Base-by-base conservation (phyloP, 2,888 invertebrate species). In the Marasmarcha lunaedactyla region DNA sequence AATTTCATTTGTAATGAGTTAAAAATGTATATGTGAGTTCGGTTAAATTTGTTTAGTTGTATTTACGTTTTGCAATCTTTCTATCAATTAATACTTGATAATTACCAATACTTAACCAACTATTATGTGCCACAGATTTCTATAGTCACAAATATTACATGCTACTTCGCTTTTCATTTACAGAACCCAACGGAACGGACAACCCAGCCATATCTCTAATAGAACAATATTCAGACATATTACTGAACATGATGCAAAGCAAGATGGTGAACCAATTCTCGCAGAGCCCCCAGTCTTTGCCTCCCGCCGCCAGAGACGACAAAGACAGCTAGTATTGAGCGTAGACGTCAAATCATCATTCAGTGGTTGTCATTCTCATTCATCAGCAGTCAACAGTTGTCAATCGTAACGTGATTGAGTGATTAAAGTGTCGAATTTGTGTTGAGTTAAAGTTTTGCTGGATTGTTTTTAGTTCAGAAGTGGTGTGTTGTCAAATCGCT, bases 171-270 rank as follows among this genome's bases (percentile, higher is more conserved):
- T n/a, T n/a, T n/a, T n/a, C n/a, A n/a, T n/a, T n/a, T n/a, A n/a
- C 69, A 78, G 78, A 78, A 46, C 59, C 66, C 2, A 58, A 55
- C 12, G 59, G 59, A 39, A 48, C 66, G 0, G 63, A 59, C 26
- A 77, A 77, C 47, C 70, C 77, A 7, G 74, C 77, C 1, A 68
- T 79, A 68, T 84, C 86, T 25, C 76, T 88, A 52, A 87, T 88
- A 53, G 88, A 88, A 46, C 87, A 88, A 51, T 88, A 87, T 60
- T 86, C 87, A 9, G 88, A 88, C 57, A 83, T 88, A 26, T 65
- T 88, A 11, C 83, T 87, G 35, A 87, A 87, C 49, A 78, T 83
- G 71, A 79, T 83, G 83, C 83, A 83, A 46, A 74, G 55, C 14
- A 79, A 83, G 49, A 74, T 84, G 74, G 79, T 83, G 35, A 76